phyloP scores from a whole-genome alignment of 2,113 vertebrate species.

The Oreotrochilus melanogaster region DNA sequence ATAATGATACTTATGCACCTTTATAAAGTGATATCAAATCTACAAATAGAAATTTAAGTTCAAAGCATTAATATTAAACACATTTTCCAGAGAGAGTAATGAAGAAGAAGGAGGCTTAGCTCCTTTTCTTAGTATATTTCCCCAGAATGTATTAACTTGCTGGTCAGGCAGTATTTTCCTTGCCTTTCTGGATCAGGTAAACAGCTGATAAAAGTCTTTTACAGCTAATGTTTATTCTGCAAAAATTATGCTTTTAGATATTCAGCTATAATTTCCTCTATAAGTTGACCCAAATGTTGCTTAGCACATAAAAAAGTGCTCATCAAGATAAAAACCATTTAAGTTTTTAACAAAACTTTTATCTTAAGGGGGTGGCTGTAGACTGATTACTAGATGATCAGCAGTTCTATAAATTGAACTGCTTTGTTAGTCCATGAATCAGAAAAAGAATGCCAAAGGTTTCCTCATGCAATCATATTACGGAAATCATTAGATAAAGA shows the following conservation, averaged over 20 bases:
- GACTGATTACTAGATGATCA: background rate
- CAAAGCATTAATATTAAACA: slow-evolving; percentile 37
- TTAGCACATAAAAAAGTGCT: background rate
- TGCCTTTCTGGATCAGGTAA: background rate
- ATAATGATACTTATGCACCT: slow-evolving; percentile 52
- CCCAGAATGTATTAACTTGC: background rate
- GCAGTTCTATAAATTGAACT: background rate
- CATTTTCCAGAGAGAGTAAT: slow-evolving; percentile 7
- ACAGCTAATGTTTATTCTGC: background rate
- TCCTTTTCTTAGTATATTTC: slow-evolving; percentile 5
- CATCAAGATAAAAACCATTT: background rate
- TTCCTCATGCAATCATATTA: background rate
- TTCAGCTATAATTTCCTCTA: background rate
- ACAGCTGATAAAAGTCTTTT: background rate
- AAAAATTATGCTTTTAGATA: background rate
- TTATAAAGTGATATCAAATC: slow-evolving; percentile 56
- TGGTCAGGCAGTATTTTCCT: background rate
- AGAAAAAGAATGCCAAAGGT: background rate
- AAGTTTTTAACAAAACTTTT: background rate
- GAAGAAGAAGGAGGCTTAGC: background rate
- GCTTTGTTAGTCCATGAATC: background rate
- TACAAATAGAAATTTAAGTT: slow-evolving; percentile 48
- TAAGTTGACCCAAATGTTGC: background rate
- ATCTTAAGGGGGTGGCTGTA: background rate
- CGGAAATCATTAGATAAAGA: background rate